Base-by-base conservation (phyloP, 2,113 vertebrate species). In the Tachuris rubrigastra region DNA sequence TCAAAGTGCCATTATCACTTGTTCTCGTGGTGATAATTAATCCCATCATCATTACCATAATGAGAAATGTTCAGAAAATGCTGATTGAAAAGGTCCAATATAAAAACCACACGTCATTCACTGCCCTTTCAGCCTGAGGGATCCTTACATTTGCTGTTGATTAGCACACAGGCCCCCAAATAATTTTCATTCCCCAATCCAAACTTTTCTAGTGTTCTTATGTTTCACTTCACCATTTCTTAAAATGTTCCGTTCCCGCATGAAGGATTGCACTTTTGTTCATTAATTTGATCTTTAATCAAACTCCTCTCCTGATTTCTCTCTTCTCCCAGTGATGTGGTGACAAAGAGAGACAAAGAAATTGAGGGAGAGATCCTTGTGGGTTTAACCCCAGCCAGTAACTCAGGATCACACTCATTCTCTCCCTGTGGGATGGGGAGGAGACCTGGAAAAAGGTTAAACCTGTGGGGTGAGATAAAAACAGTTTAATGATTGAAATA, bases 11-110 rank as follows among this genome's bases (percentile, higher is more conserved):
- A 65, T 93, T 97, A 96, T 87, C 87, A 18, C 94, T 89, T 80
- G 49, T 96, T 96, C 95, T 98, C n/a, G 5, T 93, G 87, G 95
- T 85, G 93, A 97, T 97, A 98, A 98, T 98, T 98, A 98, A 98
- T 97, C 94, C 87, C 95, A 97, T 97, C 89, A 49, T 94, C 93
- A 93, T 98, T 96, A 98, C 72, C 91, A 85, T 97, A 97, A 98
- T 83, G 93, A 95, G 94, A 80, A 97, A 71, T 52, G 68, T 95
- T 97, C 95, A 80, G 88, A 95, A 98, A 97, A 93, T 23, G 95
- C 97, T 97, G 96, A 98, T 97, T 97, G 96, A 96, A 98, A 98
- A 96, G 87, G 74, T 92, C 86, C 91, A 60, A 28, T 87, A 67
- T 90, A 85, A 97, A 94, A 96, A 92, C 94, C 12, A 42, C 85